These are phyloP conservation scores for Bubo bubo DNA, from an alignment of 2,113 vertebrate genomes.

Conservation along the genomic window DNA sequence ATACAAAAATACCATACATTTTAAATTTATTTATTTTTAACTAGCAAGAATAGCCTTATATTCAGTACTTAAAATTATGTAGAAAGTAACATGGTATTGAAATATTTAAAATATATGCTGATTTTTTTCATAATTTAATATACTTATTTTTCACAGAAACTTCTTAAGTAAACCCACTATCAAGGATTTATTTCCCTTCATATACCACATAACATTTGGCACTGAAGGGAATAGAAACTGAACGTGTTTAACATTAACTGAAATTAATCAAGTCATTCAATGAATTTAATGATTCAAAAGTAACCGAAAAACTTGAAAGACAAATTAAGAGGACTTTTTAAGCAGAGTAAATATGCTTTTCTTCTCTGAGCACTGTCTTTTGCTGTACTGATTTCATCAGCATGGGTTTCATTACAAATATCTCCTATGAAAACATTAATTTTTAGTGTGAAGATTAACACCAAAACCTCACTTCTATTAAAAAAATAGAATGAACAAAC, in stretches of 20 bases:
- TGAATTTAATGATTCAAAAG: neutral
- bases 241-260: neutral
- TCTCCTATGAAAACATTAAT: neutral
- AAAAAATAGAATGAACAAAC: too few species aligned
- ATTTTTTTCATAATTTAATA: constrained; percentile 29
- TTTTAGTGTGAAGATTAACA: neutral
- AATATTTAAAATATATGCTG: neutral
- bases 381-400: neutral
- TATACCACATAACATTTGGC: neutral
- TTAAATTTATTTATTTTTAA: neutral
- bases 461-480: neutral
- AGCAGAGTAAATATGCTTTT: neutral
- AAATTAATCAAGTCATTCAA: neutral
- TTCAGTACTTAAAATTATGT: neutral
- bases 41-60: neutral
- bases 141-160: neutral
- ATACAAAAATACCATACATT: neutral
- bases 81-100: neutral
- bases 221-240: neutral
- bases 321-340: neutral
- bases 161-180: constrained; percentile 10
- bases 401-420: neutral
- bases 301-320: neutral
- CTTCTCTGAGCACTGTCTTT: neutral
- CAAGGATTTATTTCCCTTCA: neutral